Conservation (phyloP, 2,888 invertebrate genomes). For the Salpingus planirostris region DNA sequence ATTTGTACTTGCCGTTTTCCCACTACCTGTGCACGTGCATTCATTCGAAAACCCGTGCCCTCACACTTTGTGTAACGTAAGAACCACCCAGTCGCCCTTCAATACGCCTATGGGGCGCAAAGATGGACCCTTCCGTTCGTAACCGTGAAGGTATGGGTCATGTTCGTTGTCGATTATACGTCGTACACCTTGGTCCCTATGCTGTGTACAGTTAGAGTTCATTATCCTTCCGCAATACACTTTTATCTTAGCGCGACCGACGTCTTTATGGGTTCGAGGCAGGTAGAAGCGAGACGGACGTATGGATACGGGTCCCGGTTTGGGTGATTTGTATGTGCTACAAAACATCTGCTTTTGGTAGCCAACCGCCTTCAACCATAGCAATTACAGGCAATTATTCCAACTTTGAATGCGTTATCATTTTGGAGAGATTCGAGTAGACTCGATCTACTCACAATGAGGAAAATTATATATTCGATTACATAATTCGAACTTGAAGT, state of each 20-base stretch:
- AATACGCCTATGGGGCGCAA: too few species aligned
- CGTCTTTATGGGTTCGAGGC: conserved; percentile 15
- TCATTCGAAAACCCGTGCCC: too few species aligned
- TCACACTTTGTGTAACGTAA: too few species aligned
- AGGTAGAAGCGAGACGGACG: conserved; percentile 14
- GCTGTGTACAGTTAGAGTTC: conserved; percentile 33
- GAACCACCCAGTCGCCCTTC: too few species aligned
- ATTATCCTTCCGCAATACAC: conserved; percentile 29
- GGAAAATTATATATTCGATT: too few species aligned
- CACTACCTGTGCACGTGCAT: too few species aligned
- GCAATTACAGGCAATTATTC: conserved; percentile 23
- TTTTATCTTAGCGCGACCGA: conserved; percentile 16
- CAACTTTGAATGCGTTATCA: too few species aligned
- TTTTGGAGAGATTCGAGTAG: too few species aligned
- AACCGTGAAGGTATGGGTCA: conserved; percentile 21
- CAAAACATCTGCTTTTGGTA: conserved; percentile 41
- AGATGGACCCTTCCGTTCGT: too few species aligned
- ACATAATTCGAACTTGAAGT: too few species aligned
- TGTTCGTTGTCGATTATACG: conserved; percentile 26
- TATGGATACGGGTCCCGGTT: conserved; percentile 9
- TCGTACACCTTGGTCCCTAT: conserved; percentile 27
- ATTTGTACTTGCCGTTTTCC: too few species aligned
- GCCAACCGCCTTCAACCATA: conserved; percentile 39
- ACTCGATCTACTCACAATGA: too few species aligned
- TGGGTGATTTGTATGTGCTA: conserved; percentile 13